These are phyloP conservation scores for Diuraphis noxia DNA, from an alignment of 1,140 invertebrate genomes.

Conservation along the genomic window DNA sequence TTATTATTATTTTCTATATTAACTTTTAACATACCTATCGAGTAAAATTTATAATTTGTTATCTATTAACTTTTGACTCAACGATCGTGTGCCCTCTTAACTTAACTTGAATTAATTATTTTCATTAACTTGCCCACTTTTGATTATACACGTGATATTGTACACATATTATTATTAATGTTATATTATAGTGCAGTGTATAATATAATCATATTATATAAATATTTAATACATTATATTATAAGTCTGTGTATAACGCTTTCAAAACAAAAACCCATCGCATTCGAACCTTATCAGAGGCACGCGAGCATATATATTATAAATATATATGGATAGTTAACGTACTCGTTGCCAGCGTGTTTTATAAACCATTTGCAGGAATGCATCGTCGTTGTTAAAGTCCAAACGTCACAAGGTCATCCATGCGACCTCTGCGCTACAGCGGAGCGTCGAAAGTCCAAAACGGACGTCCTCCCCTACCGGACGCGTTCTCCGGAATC, in stretches of 20 bases:
- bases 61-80: too few species aligned
- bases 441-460: neutral
- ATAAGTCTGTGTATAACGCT: neutral
- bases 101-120: too few species aligned
- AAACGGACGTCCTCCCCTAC: neutral
- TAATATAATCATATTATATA: neutral
- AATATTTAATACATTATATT: neutral
- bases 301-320: neutral
- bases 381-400: neutral
- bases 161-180: neutral
- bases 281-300: neutral
- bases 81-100: too few species aligned
- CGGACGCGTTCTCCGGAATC: neutral
- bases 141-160: neutral
- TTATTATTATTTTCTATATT: too few species aligned
- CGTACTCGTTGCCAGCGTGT: neutral
- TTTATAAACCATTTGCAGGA: neutral
- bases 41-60: too few species aligned
- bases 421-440: neutral
- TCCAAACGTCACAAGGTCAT: conserved; percentile 21
- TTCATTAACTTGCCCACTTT: too few species aligned
- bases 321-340: neutral
- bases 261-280: neutral
- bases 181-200: neutral
- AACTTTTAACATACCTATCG: too few species aligned